Evolutionary conservation across 1,140 invertebrate genomes (phyloP).

Genomic region (Antheraea pernyi): DNA sequence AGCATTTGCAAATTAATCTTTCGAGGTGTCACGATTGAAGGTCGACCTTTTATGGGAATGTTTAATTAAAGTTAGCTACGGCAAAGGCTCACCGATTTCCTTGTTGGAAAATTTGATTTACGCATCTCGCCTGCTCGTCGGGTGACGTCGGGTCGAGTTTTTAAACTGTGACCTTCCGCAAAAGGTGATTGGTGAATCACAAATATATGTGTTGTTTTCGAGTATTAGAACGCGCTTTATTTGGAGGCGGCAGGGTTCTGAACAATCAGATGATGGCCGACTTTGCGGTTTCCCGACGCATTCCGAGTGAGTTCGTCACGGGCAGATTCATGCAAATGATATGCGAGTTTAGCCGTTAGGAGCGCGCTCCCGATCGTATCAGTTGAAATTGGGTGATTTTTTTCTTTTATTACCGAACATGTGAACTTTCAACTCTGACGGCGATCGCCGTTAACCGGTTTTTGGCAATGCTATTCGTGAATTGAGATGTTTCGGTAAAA

Average conservation of each 20-base stretch:
- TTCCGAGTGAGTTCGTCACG: constrained; percentile 52
- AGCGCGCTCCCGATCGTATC: constrained; percentile 32
- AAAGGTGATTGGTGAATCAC: constrained; percentile 55
- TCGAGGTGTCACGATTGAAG: constrained; percentile 38
- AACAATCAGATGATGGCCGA: constrained; percentile 52
- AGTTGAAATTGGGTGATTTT: constrained; percentile 35
- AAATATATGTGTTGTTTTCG: constrained; percentile 38
- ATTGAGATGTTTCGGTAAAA: constrained; percentile 27
- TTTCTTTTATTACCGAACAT: constrained; percentile 6
- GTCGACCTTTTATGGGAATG: constrained; percentile 48
- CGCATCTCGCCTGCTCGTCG: constrained; percentile 41
- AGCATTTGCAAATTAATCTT: constrained; percentile 48
- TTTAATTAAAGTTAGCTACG: constrained; percentile 52
- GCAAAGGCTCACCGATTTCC: constrained; percentile 36
- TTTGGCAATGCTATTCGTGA: constrained; percentile 13
- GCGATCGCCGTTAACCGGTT: constrained; percentile 7
- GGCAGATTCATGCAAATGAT: constrained; percentile 62
- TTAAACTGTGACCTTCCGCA: constrained; percentile 58
- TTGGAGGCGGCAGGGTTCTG: constrained; percentile 30
- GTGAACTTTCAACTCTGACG: background rate
- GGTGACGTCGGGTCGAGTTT: constrained; percentile 29
- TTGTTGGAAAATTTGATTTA: constrained; percentile 56
- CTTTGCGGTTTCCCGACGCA: constrained; percentile 40
- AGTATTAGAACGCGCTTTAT: constrained; percentile 37
- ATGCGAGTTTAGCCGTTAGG: constrained; percentile 54